A percentile compares a stretch with the other conserved stretches of the same genome.
These are phyloP conservation scores for Chaenogobius annularis DNA, from an alignment of 2,113 vertebrate species.

Conservation along the genomic window DNA sequence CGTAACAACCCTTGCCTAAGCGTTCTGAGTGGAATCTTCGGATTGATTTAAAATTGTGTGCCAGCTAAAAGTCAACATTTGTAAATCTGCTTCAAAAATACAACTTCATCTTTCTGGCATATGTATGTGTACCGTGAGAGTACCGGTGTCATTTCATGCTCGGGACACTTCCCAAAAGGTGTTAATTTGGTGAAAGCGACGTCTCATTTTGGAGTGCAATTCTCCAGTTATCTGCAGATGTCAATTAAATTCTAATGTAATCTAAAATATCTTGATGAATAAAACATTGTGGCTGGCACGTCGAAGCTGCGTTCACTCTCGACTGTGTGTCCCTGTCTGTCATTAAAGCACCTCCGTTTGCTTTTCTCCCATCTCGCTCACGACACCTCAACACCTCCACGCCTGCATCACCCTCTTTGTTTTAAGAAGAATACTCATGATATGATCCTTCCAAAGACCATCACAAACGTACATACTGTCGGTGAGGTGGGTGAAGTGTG, in stretches of 20 bases:
- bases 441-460: neutral
- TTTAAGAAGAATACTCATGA: neutral
- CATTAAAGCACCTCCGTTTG: slow-evolving; percentile 44
- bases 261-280: slow-evolving; percentile 62
- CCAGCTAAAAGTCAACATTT: neutral
- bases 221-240: slow-evolving; percentile 56
- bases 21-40: neutral
- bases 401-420: neutral
- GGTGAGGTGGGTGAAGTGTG: too few species aligned
- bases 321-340: slow-evolving; percentile 30
- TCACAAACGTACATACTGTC: too few species aligned
- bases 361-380: neutral
- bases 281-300: slow-evolving; percentile 59
- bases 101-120: neutral
- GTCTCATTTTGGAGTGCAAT: slow-evolving; percentile 47
- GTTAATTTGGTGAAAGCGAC: slow-evolving; percentile 52
- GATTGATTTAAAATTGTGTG: neutral
- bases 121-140: slow-evolving; percentile 6
- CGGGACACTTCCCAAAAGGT: slow-evolving; percentile 34
- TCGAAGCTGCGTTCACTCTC: slow-evolving; percentile 45
- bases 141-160: slow-evolving; percentile 19
- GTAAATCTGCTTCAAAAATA: neutral
- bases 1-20: neutral
- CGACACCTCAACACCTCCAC: neutral
- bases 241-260: slow-evolving; percentile 64